phyloP scores from a whole-genome alignment of 35 echinoderm and acorn worm genomes.

The Diadema setosum region DNA sequence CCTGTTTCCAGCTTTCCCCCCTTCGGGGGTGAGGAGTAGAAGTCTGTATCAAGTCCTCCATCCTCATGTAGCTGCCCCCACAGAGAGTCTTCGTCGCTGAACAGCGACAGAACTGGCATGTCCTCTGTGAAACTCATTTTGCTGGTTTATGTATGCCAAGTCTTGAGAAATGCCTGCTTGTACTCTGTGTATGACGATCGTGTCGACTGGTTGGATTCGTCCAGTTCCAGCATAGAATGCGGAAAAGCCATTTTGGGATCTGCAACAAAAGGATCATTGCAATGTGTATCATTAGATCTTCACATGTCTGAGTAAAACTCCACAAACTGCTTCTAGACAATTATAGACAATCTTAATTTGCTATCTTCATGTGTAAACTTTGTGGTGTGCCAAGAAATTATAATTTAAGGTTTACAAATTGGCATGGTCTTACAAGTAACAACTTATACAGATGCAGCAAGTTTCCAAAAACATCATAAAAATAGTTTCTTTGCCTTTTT shows the following conservation, averaged over 20 bases:
- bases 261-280: background rate
- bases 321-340: too few relatives aligned
- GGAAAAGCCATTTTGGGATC: background rate
- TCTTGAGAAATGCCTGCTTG: background rate
- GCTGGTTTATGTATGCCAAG: background rate
- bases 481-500: too few relatives aligned
- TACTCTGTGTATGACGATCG: too few relatives aligned
- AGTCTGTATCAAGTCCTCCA: background rate
- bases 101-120: background rate
- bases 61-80: constrained; percentile 16
- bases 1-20: background rate
- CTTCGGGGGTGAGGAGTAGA: background rate
- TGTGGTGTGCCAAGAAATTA: too few relatives aligned
- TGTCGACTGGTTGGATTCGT: background rate
- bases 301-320: too few relatives aligned
- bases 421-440: too few relatives aligned
- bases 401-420: too few relatives aligned
- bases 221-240: background rate
- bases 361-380: too few relatives aligned
- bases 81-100: background rate
- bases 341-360: too few relatives aligned
- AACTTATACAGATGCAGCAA: too few relatives aligned
- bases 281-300: too few relatives aligned
- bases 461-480: too few relatives aligned
- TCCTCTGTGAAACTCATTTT: background rate